Evolutionary conservation across 2,113 vertebrate species (phyloP).

Genomic region (Gallinago undulata): DNA sequence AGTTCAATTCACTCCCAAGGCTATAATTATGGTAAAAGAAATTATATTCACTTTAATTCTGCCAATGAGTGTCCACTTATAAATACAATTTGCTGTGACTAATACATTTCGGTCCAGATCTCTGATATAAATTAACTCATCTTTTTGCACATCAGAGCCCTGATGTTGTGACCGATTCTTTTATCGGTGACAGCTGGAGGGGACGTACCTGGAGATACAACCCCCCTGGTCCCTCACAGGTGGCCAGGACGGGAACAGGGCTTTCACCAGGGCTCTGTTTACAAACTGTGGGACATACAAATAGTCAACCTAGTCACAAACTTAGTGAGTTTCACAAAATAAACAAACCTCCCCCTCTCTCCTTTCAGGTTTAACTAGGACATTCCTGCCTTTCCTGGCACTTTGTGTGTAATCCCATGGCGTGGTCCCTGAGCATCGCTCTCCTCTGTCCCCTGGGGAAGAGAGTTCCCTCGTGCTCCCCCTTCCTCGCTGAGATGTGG

Average conservation of each 20-base stretch:
- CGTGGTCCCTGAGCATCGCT: not conserved
- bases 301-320: not conserved
- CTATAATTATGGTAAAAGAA: not conserved
- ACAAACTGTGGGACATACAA: not conserved
- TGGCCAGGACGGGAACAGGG: accelerated
- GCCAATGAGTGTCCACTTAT: not conserved
- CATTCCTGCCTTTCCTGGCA: accelerated
- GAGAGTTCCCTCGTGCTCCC: not conserved
- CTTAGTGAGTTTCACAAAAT: not conserved
- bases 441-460: not conserved
- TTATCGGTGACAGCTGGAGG: accelerated
- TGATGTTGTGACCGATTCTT: accelerated
- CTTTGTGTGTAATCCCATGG: accelerated
- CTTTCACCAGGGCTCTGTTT: not conserved
- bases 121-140: not conserved
- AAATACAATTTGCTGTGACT: not conserved
- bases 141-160: not conserved
- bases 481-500: accelerated
- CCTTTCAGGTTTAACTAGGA: not conserved
- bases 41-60: not conserved
- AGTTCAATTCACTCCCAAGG: not conserved
- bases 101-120: not conserved
- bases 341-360: not conserved
- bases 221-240: accelerated
- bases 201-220: not conserved